Percentiles rank a stretch among this genome's conserved stretches.
phyloP scores from a whole-genome alignment of 2,113 vertebrate genomes.

The Istiophorus platypterus region DNA sequence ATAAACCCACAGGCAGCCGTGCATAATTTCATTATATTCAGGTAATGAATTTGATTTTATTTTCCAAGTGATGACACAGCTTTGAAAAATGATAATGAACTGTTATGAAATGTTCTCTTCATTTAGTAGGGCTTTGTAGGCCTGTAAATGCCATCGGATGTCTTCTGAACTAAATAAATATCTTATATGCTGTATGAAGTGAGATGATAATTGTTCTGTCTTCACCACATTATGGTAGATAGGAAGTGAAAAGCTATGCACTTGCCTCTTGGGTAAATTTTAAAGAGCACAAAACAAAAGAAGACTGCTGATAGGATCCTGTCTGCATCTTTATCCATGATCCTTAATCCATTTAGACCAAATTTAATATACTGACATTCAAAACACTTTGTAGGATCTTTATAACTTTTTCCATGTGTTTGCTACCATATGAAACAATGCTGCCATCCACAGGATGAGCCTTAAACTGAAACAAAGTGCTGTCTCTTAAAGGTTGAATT shows the following conservation, averaged over 20 bases:
- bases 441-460: conserved; percentile 53
- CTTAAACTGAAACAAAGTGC: not conserved
- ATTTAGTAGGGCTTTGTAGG: not conserved
- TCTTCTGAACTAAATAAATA: not conserved
- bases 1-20: not conserved
- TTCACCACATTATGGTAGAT: not conserved
- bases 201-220: not conserved
- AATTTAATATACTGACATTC: not conserved
- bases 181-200: not conserved
- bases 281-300: not conserved
- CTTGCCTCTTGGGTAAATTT: not conserved
- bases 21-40: not conserved
- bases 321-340: not conserved
- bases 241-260: not conserved
- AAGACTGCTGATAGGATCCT: not conserved
- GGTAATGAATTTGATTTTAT: not conserved
- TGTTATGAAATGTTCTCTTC: not conserved
- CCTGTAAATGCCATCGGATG: not conserved
- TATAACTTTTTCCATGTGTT: not conserved
- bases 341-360: not conserved
- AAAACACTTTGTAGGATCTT: not conserved
- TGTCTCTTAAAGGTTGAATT: not conserved
- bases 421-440: not conserved
- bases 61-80: not conserved
- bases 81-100: not conserved